phyloP scores from a whole-genome alignment of 2,888 invertebrate species.

The Argyresthia albistria region DNA sequence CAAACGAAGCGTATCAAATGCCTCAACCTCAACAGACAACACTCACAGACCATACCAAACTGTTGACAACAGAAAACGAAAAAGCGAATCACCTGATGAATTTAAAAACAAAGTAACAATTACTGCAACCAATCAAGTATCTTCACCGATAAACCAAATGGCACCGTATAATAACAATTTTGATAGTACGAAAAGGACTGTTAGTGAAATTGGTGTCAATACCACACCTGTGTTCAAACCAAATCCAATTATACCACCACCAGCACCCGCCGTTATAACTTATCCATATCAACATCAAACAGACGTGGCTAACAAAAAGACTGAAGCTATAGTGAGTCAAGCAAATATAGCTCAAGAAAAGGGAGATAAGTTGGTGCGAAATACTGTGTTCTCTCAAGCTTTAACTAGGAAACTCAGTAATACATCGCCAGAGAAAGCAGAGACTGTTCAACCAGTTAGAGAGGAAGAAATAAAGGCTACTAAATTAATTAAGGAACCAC shows the following conservation, averaged over 20 bases:
- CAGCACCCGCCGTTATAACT: not conserved
- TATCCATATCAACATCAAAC: not conserved
- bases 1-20: not conserved
- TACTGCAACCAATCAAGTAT: slow-evolving; percentile 14
- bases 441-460: slow-evolving; percentile 1
- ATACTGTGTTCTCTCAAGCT: slow-evolving; percentile 56
- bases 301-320: slow-evolving; percentile 7
- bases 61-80: slow-evolving; percentile 35
- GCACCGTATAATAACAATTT: not conserved
- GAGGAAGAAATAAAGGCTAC: slow-evolving; percentile 14
- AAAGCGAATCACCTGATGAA: slow-evolving; percentile 55
- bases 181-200: not conserved
- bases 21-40: not conserved
- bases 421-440: slow-evolving; percentile 1
- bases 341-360: not conserved
- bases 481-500: slow-evolving; percentile 13
- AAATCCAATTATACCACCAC: slow-evolving; percentile 4
- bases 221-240: slow-evolving; percentile 6
- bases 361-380: slow-evolving; percentile 44
- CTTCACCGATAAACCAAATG: not conserved
- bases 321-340: slow-evolving; percentile 18
- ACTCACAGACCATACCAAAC: slow-evolving; percentile 9
- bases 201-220: not conserved
- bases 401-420: slow-evolving; percentile 27
- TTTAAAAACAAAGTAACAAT: slow-evolving; percentile 26